phyloP scores from a whole-genome alignment of 2,888 invertebrate genomes.

The Chydorus sphaericus region DNA sequence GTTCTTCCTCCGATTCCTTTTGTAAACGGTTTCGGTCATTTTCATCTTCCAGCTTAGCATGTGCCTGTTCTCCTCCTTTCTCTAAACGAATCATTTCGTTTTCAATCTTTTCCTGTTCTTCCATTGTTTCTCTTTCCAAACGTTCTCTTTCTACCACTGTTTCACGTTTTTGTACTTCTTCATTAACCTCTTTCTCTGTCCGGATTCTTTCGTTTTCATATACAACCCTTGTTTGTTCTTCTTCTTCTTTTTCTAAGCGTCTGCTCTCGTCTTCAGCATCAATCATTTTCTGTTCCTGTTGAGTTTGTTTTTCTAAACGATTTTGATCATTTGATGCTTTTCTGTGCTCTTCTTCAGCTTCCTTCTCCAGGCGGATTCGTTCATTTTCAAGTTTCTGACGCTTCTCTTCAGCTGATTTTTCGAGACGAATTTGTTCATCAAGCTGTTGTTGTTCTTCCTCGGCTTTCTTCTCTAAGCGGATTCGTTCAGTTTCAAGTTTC shows the following conservation, averaged over 20 bases:
- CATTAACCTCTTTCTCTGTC: neutral
- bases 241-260: neutral
- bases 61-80: neutral
- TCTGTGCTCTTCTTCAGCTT: neutral
- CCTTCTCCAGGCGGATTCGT: neutral
- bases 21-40: neutral
- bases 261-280: neutral
- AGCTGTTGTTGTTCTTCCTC: neutral
- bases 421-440: neutral
- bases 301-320: neutral
- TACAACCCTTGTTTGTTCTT: neutral
- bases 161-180: neutral
- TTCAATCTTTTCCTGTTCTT: neutral
- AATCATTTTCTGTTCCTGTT: neutral
- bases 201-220: neutral
- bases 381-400: no score
- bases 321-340: neutral
- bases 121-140: neutral
- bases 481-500: constrained; percentile 14
- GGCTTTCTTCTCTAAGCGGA: neutral
- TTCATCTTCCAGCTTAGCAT: neutral
- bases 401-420: neutral
- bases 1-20: neutral
- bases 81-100: neutral
- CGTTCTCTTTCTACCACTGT: neutral